A percentile compares a stretch with the other conserved stretches of the same genome.
Evolutionary conservation across 2,888 invertebrate genomes (phyloP).

Genomic region (Copidosoma aretas): DNA sequence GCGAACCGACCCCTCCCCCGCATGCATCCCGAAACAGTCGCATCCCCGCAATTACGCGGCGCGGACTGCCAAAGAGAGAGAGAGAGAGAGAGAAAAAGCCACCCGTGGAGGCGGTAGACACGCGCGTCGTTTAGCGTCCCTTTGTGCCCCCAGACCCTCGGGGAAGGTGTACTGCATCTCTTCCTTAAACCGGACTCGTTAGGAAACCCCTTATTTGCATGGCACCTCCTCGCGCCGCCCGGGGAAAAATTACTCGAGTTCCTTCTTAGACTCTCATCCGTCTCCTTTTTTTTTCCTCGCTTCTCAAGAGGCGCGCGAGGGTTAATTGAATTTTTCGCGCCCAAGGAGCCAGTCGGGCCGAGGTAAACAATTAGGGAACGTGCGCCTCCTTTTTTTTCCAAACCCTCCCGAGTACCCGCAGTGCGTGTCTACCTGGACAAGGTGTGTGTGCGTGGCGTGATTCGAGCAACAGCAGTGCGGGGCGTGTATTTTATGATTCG

Average conservation of each 20-base stretch:
- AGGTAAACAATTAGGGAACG: slow-evolving; percentile 13
- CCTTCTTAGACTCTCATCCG: not conserved
- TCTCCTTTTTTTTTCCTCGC: not conserved
- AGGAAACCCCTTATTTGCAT: slow-evolving; percentile 47
- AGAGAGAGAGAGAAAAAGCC: not conserved
- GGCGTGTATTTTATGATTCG: no score
- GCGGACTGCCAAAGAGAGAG: not conserved
- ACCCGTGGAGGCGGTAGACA: no score
- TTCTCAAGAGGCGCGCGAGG: no score
- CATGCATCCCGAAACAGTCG: not conserved
- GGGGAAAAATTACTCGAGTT: slow-evolving; percentile 6
- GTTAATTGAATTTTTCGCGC: slow-evolving; percentile 22
- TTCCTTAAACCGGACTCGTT: slow-evolving; percentile 47
- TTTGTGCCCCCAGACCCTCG: not conserved
- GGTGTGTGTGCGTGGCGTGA: no score
- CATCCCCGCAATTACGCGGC: not conserved
- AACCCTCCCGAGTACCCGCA: not conserved
- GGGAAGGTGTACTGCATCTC: not conserved
- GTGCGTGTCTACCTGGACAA: not conserved
- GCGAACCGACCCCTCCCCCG: not conserved
- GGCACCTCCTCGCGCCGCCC: slow-evolving; percentile 47
- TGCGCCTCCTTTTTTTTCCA: slow-evolving; percentile 2
- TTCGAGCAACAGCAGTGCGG: no score
- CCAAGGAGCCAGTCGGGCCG: slow-evolving; percentile 7
- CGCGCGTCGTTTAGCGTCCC: not conserved